phyloP scores from a whole-genome alignment of 2,113 vertebrate genomes.

The Phalacrocorax carbo region DNA sequence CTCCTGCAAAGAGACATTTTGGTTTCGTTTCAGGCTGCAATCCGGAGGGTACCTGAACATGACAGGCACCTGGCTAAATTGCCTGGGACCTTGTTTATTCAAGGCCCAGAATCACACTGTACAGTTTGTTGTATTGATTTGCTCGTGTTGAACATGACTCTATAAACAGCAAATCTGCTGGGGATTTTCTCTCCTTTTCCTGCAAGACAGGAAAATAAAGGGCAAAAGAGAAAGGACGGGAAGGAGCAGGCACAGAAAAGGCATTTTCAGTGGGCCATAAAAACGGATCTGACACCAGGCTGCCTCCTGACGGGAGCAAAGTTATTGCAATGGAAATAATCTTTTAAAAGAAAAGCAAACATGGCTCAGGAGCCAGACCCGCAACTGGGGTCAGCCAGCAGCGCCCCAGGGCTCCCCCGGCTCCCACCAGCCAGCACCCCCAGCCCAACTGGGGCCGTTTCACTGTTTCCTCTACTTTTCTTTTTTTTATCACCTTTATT shows the following conservation, averaged over 20 bases:
- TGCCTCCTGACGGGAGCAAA: not conserved
- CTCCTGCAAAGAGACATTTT: not conserved
- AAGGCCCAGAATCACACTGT: not conserved
- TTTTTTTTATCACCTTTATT: not conserved
- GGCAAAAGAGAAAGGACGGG: not conserved
- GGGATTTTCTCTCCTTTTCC: not conserved
- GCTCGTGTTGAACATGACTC: not conserved
- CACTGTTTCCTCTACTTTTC: not conserved
- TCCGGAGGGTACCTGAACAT: not conserved
- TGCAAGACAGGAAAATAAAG: not conserved
- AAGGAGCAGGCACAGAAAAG: not conserved
- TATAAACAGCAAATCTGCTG: conserved; percentile 12
- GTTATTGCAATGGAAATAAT: not conserved
- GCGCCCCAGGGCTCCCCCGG: fast-evolving
- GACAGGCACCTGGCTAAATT: not conserved
- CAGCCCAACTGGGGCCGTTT: fast-evolving
- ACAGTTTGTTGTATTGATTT: conserved; percentile 21
- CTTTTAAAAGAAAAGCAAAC: not conserved
- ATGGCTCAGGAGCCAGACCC: fast-evolving
- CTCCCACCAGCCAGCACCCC: not conserved
- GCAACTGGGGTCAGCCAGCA: fast-evolving
- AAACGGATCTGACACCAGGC: not conserved
- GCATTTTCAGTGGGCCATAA: not conserved
- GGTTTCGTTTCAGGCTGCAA: not conserved
- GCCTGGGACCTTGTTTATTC: conserved; percentile 11